Percentiles rank a stretch among this genome's conserved stretches.
Conservation (phyloP, 2,888 invertebrate genomes). For the Meteorus colon region DNA sequence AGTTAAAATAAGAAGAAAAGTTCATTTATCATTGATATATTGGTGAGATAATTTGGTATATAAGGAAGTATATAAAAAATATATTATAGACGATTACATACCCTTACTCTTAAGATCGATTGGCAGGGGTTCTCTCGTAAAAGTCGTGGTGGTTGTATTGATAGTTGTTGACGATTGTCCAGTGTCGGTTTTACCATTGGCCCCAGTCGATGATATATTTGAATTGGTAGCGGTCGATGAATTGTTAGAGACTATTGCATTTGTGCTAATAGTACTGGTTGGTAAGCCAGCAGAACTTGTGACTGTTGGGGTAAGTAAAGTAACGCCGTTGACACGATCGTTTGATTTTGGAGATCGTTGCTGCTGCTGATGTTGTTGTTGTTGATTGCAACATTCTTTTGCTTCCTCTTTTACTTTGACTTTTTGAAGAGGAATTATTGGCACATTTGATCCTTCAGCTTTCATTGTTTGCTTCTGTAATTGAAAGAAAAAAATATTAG, state of each 20-base stretch:
- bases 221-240: constrained; percentile 38
- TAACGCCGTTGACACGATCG: constrained; percentile 45
- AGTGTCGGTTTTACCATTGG: neutral
- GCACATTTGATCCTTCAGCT: constrained; percentile 63
- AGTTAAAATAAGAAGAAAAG: neutral
- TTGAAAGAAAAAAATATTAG: neutral
- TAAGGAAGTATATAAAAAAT: neutral
- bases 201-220: constrained; percentile 3
- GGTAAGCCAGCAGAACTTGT: constrained; percentile 47
- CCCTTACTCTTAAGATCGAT: constrained; percentile 65
- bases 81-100: constrained; percentile 7
- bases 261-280: constrained; percentile 49
- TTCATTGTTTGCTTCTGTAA: constrained; percentile 61
- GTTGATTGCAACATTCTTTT: constrained; percentile 65
- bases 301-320: constrained; percentile 43
- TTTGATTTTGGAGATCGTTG: constrained; percentile 46
- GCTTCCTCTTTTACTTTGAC: constrained; percentile 71
- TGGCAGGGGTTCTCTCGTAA: constrained; percentile 54
- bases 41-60: neutral
- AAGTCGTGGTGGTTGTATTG: constrained; percentile 36
- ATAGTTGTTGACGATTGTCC: neutral
- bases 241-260: constrained; percentile 36
- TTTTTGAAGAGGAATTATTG: constrained; percentile 63
- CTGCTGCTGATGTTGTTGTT: constrained; percentile 41
- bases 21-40: neutral